Conservation (phyloP, 2,888 invertebrate species). For the Cyrtodaria siliqua region DNA sequence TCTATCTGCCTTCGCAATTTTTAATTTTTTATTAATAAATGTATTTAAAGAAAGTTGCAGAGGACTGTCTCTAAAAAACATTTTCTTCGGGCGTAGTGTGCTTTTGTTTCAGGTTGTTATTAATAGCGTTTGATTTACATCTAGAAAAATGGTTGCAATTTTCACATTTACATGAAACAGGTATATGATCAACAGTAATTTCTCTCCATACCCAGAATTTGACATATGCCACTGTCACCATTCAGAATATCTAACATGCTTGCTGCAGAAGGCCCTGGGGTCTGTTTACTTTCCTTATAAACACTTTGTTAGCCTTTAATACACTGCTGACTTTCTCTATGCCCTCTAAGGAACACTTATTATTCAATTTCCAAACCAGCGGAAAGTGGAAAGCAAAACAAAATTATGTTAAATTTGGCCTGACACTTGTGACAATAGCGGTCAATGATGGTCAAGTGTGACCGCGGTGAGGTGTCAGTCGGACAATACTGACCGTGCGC, state of each 20-base stretch:
- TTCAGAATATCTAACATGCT: background rate
- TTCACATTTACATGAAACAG: too few relatives aligned
- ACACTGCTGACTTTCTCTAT: constrained; percentile 25
- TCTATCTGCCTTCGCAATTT: too few relatives aligned
- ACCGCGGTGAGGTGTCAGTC: constrained; percentile 47
- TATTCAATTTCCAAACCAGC: constrained; percentile 47
- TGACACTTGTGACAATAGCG: constrained; percentile 57
- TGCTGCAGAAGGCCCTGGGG: constrained; percentile 9
- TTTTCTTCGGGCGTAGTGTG: too few relatives aligned
- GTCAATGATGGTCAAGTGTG: constrained; percentile 43
- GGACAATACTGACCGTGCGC: constrained; percentile 48
- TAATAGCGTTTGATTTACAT: too few relatives aligned
- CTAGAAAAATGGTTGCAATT: too few relatives aligned
- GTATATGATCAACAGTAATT: too few relatives aligned
- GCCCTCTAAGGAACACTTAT: constrained; percentile 21
- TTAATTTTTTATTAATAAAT: too few relatives aligned
- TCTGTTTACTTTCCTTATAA: constrained; percentile 35
- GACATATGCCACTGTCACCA: constrained; percentile 10
- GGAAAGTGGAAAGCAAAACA: constrained; percentile 30
- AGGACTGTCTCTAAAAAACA: too few relatives aligned
- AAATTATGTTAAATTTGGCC: constrained; percentile 55
- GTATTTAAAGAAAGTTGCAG: too few relatives aligned
- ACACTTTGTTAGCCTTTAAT: constrained; percentile 3
- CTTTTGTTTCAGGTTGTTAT: too few relatives aligned
- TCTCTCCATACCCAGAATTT: background rate